Percentiles rank a stretch among this genome's conserved stretches.
Evolutionary conservation across 2,888 invertebrate species (phyloP).

Genomic region (Epinotia bilunana): DNA sequence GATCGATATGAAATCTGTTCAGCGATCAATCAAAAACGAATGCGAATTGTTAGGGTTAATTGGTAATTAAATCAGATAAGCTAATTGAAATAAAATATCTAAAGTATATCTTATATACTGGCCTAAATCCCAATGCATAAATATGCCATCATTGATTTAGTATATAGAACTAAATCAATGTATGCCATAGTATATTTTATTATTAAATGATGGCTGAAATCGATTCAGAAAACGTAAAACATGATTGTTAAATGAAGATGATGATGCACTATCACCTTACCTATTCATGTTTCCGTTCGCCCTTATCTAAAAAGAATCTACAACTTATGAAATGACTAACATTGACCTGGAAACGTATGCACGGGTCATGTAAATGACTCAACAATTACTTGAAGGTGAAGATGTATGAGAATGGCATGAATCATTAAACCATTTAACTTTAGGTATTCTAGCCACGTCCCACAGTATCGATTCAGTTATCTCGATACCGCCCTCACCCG

Average conservation of each 20-base stretch:
- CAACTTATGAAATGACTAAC: slow-evolving; percentile 38
- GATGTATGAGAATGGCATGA: slow-evolving; percentile 37
- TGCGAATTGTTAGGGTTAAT: neutral
- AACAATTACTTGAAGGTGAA: slow-evolving; percentile 38
- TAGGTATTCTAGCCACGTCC: slow-evolving; percentile 18
- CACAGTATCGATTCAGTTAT: slow-evolving; percentile 15
- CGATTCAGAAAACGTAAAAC: neutral
- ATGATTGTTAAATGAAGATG: slow-evolving; percentile 3
- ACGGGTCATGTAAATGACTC: slow-evolving; percentile 41
- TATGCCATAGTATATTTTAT: no score
- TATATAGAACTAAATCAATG: no score
- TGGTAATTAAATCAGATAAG: neutral
- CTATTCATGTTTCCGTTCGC: slow-evolving; percentile 18
- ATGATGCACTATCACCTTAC: neutral
- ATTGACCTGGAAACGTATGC: slow-evolving; percentile 28
- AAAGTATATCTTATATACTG: neutral
- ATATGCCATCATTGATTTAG: no score
- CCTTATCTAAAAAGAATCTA: slow-evolving; percentile 25
- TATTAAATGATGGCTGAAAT: neutral
- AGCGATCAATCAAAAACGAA: slow-evolving; percentile 6
- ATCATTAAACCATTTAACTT: slow-evolving; percentile 21
- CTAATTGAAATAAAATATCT: no score
- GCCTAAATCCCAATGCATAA: neutral
- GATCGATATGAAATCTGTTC: slow-evolving; percentile 13
- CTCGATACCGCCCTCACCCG: slow-evolving; percentile 30